Base-by-base conservation (phyloP, 2,113 vertebrate genomes). In the Hypocryptadius cinnamomeus region DNA sequence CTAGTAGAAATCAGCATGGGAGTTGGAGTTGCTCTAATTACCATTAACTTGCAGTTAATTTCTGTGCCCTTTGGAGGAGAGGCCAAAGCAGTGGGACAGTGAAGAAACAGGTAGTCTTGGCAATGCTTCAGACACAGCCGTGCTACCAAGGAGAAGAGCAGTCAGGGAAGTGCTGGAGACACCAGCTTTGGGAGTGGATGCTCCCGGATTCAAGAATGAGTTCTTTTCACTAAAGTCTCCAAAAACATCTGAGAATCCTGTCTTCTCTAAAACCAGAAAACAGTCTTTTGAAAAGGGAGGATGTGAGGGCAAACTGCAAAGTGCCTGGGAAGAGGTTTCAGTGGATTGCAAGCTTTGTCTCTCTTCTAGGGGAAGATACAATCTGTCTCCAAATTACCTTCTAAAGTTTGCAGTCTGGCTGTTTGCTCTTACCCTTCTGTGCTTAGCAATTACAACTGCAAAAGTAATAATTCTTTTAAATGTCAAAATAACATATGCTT, bases 41-140 rank as follows among this genome's bases (percentile, higher is more conserved):
- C 13, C 73, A 90, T 95, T 91, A 92, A 76, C 45, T 94, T 83
- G 78, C 48, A 87, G 79, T 91, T 96, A 89, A 93, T 90, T 92
- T 85, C 68, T 63, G 33, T 45, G 86, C 82, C 83, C 80, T 95
- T 72, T 95, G 45, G 50, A 94, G 35, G 18, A 48, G 27, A 87
- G 37, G 57, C 53, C 89, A 68, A 79, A 61, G 59, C 80, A 85
- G 73, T 4, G 5, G 74, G 57, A 70, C 0, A 3, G 45, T 73
- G 59, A 91, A 35, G 37, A 87, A 83, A 71, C 61, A 76, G 40
- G 80, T 48, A 53, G 57, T 17, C 13, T 22, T 10, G 3, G 37
- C 4, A 13, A 25, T 69, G 57, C 65, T 84, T 47, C 3, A 6
- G 44, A 68, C 45, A 51, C 39, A 90, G 77, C 8, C 0, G 0